Base-by-base conservation (phyloP, 53 echinoderm and acorn worm genomes). In the Holothuria scabra region DNA sequence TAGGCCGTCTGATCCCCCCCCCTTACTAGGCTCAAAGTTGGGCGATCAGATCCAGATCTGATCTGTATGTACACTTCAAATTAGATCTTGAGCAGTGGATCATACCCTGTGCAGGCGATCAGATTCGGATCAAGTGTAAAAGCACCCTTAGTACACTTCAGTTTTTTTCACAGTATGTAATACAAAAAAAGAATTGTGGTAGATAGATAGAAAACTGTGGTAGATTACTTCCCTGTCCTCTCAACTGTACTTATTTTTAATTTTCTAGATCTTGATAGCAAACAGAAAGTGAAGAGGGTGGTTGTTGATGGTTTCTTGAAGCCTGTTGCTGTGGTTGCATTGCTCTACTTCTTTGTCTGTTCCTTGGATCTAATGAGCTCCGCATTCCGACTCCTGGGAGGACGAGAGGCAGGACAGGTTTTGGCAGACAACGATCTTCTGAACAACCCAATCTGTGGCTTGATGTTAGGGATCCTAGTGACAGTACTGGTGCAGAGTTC, bases 351-450 rank as follows among this genome's bases (percentile, higher is more conserved):
- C 87, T 99, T 99, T 85, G 92, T 99, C 91, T 99, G 99, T 74
- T 94, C 99, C 8, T 70, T 99, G 88, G 99, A 99, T 55, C 80
- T 99, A 79, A 94, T 99, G 93, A 99, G 94, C 64, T 99, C 99
- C 62, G 94, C 99, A 16, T 99, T 99, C 91, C 92, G 99, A 72
- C 95, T 99, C 65, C 94, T 99, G 8, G 99, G 99, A 7, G 99
- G 94, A 14, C 49, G 92, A 58, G 89, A 89, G 62, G 97, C 97
- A 14, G 97, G 97, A 12, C 90, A 94, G 69, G 94, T 89, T 2
- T 75, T 93, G 12, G 64, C 83, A 8, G 88, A 86, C 62, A 93
- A 83, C 56, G 86, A 82, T n/a, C 84, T 93, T 7, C 84, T 90
- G 20, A 91, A 83, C 63, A 93, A 93, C 86, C 94, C 94, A 22